Evolutionary conservation across 2,113 vertebrate genomes (phyloP), one percentile per base, ranked within the genome.

Genomic region (Sclerurus mexicanus): DNA sequence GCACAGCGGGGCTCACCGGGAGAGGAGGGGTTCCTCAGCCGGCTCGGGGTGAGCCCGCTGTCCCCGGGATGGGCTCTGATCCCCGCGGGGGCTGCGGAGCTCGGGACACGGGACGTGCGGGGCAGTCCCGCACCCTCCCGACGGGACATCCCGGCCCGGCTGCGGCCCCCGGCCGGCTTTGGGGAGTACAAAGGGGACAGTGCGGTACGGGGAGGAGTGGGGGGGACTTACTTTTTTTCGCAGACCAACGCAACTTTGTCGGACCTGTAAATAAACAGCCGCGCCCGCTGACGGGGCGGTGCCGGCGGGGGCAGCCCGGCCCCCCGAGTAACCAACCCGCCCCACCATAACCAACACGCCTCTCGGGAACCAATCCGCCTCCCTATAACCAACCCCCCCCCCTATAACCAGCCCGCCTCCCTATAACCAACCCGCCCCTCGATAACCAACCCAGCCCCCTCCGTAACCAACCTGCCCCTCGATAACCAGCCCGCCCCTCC

Each of bases 191-290:
- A 5, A 21, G 20, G 12, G 42, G 49, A 30, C 66, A 31, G 13
- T 10, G 42, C 25, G 31, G 25, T 4, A 0, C 13, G 5, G 12
- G 3, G 14, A 4, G 39, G 4, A 2, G 14, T 2, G 6, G 3
- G 7, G 5, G 44, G 3, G 6, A 93, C 91, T 90, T 85, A 90
- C 93, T 81, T 9, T 3, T 4, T 1, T 50, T 59, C 68, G 33
- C n/a, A 25, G 37, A 19, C 72, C 72, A 39, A 60, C 60, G 60
- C 63, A 46, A 67, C 56, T 27, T 4, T 4, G 44, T 3, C 17
- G 18, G 75, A 83, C 63, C 80, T 13, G 79, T 82, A 78, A 97
- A 95, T 82, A 78, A 97, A 95, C 97, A 96, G 86, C 91, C 81
- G 55, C 89, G 21, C 79, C 94, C 91, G 81, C 87, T 28, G 59